These are phyloP conservation scores for Cephonodes hylas DNA, from an alignment of 2,888 invertebrate species.

Conservation along the genomic window DNA sequence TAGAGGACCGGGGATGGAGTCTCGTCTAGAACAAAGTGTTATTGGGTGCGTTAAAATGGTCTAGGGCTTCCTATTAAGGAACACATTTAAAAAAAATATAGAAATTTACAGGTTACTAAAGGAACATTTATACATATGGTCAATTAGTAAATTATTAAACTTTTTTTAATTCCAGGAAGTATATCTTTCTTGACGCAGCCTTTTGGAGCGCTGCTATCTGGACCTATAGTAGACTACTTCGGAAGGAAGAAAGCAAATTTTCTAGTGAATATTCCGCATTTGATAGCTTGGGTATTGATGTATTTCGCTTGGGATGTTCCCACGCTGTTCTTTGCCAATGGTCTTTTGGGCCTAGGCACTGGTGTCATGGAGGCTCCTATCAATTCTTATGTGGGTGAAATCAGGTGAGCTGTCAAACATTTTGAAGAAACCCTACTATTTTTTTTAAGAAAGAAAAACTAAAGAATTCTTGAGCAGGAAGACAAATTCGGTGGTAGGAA, in stretches of 20 bases:
- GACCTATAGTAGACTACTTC: conserved; percentile 76
- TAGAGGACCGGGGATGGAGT: too few species aligned
- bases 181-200: conserved; percentile 80
- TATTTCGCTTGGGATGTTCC: conserved; percentile 70
- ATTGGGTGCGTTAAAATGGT: too few species aligned
- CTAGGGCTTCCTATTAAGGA: too few species aligned
- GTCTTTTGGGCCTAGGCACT: conserved; percentile 77
- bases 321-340: conserved; percentile 71
- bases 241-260: conserved; percentile 80
- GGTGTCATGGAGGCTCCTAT: conserved; percentile 83
- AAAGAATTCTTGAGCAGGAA: too few species aligned
- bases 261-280: conserved; percentile 78
- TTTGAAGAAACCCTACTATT: too few species aligned
- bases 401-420: too few species aligned
- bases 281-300: conserved; percentile 78
- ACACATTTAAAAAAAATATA: too few species aligned
- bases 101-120: too few species aligned
- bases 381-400: conserved; percentile 81
- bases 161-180: conserved; percentile 67
- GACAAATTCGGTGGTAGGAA: too few species aligned
- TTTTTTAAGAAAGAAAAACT: too few species aligned
- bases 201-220: conserved; percentile 77
- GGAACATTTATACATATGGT: too few species aligned
- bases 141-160: background rate
- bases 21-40: too few species aligned